Percentiles rank a stretch among this genome's conserved stretches.
Conservation (phyloP, 2,113 vertebrate species). For the Speoplatyrhinus poulsoni region DNA sequence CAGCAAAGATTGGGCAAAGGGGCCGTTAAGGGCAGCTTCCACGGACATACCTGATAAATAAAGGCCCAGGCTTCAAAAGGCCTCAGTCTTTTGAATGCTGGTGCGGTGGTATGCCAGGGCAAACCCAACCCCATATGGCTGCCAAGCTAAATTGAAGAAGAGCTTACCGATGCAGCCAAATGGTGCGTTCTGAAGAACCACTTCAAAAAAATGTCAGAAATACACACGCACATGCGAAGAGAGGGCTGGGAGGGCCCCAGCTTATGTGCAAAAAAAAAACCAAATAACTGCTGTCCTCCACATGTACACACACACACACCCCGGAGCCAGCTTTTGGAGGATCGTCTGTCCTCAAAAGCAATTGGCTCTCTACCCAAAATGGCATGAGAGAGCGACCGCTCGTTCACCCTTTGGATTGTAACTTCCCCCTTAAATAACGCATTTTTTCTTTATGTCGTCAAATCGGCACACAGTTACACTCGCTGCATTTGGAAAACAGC, state of each 20-base stretch:
- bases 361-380: background rate
- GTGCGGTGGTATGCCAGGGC: conserved; percentile 58
- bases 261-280: conserved; percentile 42
- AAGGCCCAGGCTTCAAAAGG: conserved; percentile 60
- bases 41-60: conserved; percentile 43
- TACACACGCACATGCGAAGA: conserved; percentile 59
- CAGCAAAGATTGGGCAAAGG: conserved; percentile 8
- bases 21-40: conserved; percentile 8
- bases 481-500: background rate
- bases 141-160: conserved; percentile 71
- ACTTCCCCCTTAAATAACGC: background rate
- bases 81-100: conserved; percentile 62
- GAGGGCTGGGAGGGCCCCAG: conserved; percentile 48
- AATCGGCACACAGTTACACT: too few relatives aligned
- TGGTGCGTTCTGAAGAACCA: conserved; percentile 74
- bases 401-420: conserved; percentile 9
- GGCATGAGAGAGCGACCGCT: background rate
- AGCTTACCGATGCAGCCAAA: conserved; percentile 66
- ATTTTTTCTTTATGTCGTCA: background rate
- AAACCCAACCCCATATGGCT: conserved; percentile 48
- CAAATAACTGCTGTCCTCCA: conserved; percentile 49
- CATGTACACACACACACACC: background rate
- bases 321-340: conserved; percentile 5
- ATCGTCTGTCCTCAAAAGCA: background rate
- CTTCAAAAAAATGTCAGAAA: conserved; percentile 69